Conservation (phyloP, 1,140 invertebrate species). For the Zaprionus davidi region DNA sequence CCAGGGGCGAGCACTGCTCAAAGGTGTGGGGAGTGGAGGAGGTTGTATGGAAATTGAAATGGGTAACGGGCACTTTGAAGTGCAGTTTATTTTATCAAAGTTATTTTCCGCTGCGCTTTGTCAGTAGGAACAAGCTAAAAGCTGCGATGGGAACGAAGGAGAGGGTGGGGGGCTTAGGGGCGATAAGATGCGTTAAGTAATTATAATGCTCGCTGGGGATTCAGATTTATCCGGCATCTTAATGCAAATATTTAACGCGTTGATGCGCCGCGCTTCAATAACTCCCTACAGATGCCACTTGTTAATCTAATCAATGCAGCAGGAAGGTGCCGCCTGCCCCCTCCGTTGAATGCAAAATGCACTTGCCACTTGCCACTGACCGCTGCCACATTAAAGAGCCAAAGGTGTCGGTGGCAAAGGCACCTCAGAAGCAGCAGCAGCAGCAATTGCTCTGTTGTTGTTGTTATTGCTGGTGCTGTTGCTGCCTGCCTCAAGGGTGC, state of each 20-base stretch:
- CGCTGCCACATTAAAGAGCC: conserved; percentile 58
- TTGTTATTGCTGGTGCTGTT: conserved; percentile 8
- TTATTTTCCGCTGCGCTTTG: conserved; percentile 74
- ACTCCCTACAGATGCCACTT: conserved; percentile 50
- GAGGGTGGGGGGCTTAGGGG: background rate
- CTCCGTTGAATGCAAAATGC: conserved; percentile 50
- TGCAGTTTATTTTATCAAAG: conserved; percentile 70
- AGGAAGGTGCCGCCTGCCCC: conserved; percentile 49
- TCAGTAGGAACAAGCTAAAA: conserved; percentile 39
- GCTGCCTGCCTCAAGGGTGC: conserved; percentile 22
- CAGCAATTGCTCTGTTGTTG: conserved; percentile 8
- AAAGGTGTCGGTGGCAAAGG: conserved; percentile 71
- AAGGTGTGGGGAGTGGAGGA: conserved; percentile 3
- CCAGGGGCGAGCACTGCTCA: conserved; percentile 40
- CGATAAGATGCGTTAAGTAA: conserved; percentile 82
- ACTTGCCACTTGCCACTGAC: conserved; percentile 59
- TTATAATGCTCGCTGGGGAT: conserved; percentile 69
- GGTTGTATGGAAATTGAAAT: conserved; percentile 7
- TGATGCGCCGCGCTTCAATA: conserved; percentile 58
- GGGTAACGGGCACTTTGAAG: conserved; percentile 69
- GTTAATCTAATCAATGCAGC: conserved; percentile 71
- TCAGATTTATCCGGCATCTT: conserved; percentile 69
- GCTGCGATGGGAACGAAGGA: background rate
- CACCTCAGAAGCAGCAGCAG: conserved; percentile 49
- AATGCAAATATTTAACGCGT: conserved; percentile 82